Base-by-base conservation (phyloP, 2,113 vertebrate genomes). In the Rhinogobius similis region DNA sequence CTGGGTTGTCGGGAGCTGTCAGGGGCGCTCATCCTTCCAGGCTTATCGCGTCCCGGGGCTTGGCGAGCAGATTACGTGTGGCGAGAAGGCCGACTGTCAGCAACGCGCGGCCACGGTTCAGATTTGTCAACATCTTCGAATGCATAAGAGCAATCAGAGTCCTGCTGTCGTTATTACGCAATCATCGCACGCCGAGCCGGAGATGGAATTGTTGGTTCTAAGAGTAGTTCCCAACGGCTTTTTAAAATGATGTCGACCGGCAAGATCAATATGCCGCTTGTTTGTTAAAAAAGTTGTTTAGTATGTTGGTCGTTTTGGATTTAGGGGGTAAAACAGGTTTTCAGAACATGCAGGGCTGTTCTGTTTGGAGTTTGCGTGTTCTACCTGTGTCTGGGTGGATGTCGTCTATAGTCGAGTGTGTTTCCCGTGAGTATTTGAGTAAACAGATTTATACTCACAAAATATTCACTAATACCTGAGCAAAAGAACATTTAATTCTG, bases 1-100 rank as follows among this genome's bases (percentile, higher is more conserved):
- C 50, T 74, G 72, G 58, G 61, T 82, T 83, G 78, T 84, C 85
- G 76, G n/a, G 53, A 82, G 77, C 81, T 78, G 86, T 84, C 87
- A 76, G 65, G 16, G 43, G 59, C 4, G 61, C 83, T 84, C 76
- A 55, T 76, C 68, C 76, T 70, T 72, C 36, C 77, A 32, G 50
- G 78, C 58, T 78, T 67, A 78, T 83, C 70, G 67, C 50, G 59
- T 68, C 72, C 67, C 75, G 53, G 27, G 75, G 72, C 2, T n/a
- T 26, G n/a, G 20, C 36, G 10, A 72, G 63, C 32, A 27, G 36
- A 73, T 58, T 55, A 13, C 39, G 5, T 39, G 10, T 11, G 9
- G 41, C 29, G 41, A n/a, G 44, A 27, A 55, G 52, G 53, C 58
- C n/a, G 7, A 39, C 58, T 67, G 55, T 72, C 72, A 63, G n/a